Conservation (phyloP, 30 jellyfish, hydroid and myxozoan genomes). For the Aurelia coerulea region DNA sequence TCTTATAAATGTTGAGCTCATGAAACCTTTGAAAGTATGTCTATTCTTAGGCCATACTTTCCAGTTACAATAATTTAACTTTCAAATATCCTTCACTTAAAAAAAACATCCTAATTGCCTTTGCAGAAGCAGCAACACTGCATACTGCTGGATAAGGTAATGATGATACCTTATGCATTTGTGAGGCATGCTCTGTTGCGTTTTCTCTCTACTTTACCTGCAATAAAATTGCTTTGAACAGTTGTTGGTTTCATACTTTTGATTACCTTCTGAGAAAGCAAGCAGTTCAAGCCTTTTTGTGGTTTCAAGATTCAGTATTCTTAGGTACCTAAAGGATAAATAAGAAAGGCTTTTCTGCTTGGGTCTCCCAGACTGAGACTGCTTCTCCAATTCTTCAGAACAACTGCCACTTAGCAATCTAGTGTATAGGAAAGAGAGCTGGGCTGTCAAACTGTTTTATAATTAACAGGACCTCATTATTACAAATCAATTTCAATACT, state of each 20-base stretch:
- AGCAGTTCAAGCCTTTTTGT: constrained; percentile 62
- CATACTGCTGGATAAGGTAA: too few relatives aligned
- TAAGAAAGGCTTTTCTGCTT: constrained; percentile 39
- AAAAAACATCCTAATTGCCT: too few relatives aligned
- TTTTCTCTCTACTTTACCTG: too few relatives aligned
- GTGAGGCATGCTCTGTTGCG: too few relatives aligned
- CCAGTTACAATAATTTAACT: too few relatives aligned
- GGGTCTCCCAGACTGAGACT: constrained; percentile 41
- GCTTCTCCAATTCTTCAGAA: constrained; percentile 62
- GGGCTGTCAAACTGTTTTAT: constrained; percentile 1
- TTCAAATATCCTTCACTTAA: too few relatives aligned
- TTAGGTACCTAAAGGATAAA: constrained; percentile 53
- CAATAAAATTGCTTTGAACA: too few relatives aligned
- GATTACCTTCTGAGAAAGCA: constrained; percentile 55
- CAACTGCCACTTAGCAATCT: constrained; percentile 75
- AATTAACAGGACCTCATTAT: constrained; percentile 25
- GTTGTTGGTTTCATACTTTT: constrained; percentile 2
- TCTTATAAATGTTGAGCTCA: too few relatives aligned
- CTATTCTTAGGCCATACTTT: too few relatives aligned
- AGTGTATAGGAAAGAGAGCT: constrained; percentile 82
- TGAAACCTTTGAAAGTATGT: too few relatives aligned
- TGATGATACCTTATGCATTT: too few relatives aligned
- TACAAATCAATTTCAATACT: neutral
- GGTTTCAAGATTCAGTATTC: constrained; percentile 43
- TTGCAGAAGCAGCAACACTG: too few relatives aligned